Conservation (phyloP, 2,797 vertebrate genomes). For the Sylvilagus floridanus region DNA sequence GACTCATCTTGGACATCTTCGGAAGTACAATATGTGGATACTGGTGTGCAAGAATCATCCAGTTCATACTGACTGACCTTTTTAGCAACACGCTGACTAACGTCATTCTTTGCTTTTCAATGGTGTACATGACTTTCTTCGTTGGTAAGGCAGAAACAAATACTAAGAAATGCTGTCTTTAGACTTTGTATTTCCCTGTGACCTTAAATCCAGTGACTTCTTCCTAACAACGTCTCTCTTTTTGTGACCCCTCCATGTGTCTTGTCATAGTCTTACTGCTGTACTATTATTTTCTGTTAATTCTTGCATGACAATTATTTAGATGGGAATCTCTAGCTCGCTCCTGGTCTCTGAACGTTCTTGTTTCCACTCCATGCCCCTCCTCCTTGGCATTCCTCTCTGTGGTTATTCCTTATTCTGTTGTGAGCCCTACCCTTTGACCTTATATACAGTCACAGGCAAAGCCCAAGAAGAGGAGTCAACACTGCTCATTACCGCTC, state of each 20-base stretch:
- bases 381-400: neutral
- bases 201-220: neutral
- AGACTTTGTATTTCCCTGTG: neutral
- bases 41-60: constrained; percentile 67
- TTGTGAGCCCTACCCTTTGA: neutral
- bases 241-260: neutral
- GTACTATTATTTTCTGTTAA: too few relatives aligned
- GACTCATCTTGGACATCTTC: neutral
- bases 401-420: neutral
- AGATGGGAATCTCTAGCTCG: neutral
- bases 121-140: constrained; percentile 81
- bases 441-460: neutral
- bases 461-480: neutral
- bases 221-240: neutral
- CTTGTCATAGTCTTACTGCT: neutral
- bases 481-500: neutral
- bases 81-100: constrained; percentile 72
- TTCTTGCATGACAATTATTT: too few relatives aligned
- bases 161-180: neutral
- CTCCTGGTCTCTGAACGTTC: neutral
- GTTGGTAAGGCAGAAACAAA: constrained; percentile 72
- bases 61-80: constrained; percentile 66
- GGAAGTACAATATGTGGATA: constrained; percentile 69
- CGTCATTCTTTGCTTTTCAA: constrained; percentile 72
- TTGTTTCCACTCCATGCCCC: neutral